Evolutionary conservation across 2,888 invertebrate genomes (phyloP).

Genomic region (Spilarctia lutea): DNA sequence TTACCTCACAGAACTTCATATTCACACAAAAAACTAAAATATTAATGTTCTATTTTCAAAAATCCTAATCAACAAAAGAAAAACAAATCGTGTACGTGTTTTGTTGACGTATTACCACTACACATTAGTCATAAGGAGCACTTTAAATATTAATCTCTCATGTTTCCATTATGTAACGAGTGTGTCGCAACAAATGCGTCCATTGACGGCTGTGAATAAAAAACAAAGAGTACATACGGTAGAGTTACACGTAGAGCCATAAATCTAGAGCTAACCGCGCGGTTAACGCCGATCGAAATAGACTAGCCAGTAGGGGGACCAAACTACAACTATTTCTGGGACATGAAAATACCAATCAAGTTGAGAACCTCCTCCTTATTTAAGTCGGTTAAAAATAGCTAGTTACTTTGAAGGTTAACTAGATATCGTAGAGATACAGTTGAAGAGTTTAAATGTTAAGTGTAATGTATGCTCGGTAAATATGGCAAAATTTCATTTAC

Average conservation of each 20-base stretch:
- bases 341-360: no score
- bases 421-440: no score
- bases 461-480: no score
- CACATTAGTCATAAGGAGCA: neutral
- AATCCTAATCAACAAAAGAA: neutral
- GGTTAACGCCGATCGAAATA: conserved; percentile 51
- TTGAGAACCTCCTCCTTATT: no score
- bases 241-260: conserved; percentile 64
- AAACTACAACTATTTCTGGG: conserved; percentile 23
- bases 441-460: no score
- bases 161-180: conserved; percentile 19
- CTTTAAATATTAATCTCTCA: conserved; percentile 11
- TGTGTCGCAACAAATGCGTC: conserved; percentile 45
- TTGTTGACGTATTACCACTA: neutral
- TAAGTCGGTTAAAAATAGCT: neutral
- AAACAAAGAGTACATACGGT: conserved; percentile 49
- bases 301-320: conserved; percentile 38
- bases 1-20: neutral
- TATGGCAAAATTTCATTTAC: neutral
- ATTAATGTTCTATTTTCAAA: neutral
- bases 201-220: conserved; percentile 57
- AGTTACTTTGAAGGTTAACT: no score
- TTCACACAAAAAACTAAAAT: neutral
- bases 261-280: conserved; percentile 67
- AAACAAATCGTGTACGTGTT: neutral